Evolutionary conservation across 37 sponge, comb jelly and placozoan species (phyloP), one percentile per base, ranked within the genome.

Genomic region (Cliona cf. orientalis): DNA sequence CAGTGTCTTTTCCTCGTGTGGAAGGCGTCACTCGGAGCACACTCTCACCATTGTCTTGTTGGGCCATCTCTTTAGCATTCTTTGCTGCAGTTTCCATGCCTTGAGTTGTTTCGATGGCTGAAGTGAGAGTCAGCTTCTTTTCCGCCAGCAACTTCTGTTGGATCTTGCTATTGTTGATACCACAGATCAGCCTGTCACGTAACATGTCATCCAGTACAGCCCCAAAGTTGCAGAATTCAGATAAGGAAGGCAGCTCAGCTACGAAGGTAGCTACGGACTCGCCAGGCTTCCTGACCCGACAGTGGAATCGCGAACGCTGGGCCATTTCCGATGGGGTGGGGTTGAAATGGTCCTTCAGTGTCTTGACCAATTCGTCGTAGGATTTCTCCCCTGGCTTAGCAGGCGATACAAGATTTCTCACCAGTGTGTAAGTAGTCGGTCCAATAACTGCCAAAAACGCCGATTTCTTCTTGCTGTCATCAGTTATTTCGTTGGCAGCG

Each of bases 131-230:
- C 69, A 84, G n/a, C 41, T 66, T 29, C 17, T 14, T 1, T 35
- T 84, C 58, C 12, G 58, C 3, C 2, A 84, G 45, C 29, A 84
- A 55, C 33, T 59, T 58, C 38, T 44, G 3, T 44, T 84, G 84
- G 2, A 67, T 67, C 9, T 23, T 38, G 3, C 3, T 40, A 31
- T 84, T 58, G 14, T 49, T 68, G 7, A 75, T 56, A 17, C 60
- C 86, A 45, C 86, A 86, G 0, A 86, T 53, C 26, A 86, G 65
- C 37, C 86, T 32, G 29, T 86, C 86, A 1, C 79, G 53, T 28
- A 86, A 31, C 79, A 86, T 61, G 25, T 70, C 80, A 0, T 71
- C 63, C 4, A 84, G 60, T 33, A 32, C 2, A 1, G 57, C 69
- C 14, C 76, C 70, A 34, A 56, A 82, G 25, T 86, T 39, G 43